Evolutionary conservation across 2,113 vertebrate genomes (phyloP).

Genomic region (Microcebus griseorufus): DNA sequence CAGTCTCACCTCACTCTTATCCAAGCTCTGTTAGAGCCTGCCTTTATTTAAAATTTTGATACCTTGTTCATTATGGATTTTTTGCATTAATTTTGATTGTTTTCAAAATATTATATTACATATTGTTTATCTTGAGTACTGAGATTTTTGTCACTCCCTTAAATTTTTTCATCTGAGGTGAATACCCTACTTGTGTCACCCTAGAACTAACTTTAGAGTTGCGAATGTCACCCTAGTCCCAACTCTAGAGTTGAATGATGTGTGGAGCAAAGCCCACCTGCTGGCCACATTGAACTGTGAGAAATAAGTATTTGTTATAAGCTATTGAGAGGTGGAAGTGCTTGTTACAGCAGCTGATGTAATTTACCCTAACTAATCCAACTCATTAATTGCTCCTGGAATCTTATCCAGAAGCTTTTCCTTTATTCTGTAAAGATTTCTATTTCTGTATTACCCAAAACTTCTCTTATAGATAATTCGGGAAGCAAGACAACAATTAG

Average conservation of each 20-base stretch:
- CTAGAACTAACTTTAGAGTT: not conserved
- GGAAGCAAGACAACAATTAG: not conserved
- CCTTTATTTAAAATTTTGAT: not conserved
- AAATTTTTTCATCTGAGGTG: not conserved
- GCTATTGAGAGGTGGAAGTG: not conserved
- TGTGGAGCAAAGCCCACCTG: not conserved
- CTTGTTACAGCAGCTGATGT: not conserved
- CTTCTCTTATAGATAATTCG: not conserved
- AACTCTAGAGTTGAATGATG: not conserved
- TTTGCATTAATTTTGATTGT: not conserved
- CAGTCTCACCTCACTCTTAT: not conserved
- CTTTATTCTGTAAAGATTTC: not conserved
- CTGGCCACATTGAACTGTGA: not conserved
- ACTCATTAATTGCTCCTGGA: not conserved
- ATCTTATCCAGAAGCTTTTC: not conserved
- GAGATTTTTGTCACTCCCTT: not conserved
- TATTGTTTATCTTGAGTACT: not conserved
- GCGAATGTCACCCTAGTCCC: not conserved
- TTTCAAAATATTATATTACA: not conserved
- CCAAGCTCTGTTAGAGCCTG: not conserved
- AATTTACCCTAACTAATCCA: not conserved
- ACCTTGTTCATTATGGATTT: not conserved
- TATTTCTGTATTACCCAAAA: not conserved
- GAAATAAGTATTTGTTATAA: not conserved
- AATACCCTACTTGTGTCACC: not conserved